phyloP scores from a whole-genome alignment of 2,888 invertebrate species.

The Thyatira batis region DNA sequence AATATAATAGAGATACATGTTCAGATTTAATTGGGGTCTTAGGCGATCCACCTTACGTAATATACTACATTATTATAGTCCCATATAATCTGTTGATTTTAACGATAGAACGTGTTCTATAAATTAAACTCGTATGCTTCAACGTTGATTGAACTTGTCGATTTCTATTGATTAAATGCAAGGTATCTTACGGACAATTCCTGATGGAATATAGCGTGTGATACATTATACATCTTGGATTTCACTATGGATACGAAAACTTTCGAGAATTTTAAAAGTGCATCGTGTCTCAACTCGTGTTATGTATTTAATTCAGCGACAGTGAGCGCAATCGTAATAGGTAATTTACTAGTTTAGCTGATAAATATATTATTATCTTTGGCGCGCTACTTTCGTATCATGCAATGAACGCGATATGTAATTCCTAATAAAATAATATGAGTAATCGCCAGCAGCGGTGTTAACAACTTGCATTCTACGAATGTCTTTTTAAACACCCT shows the following conservation, averaged over 20 bases:
- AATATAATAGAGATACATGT: too few relatives aligned
- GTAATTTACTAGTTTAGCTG: slow-evolving; percentile 14
- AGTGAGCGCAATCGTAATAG: not conserved
- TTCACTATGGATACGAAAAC: not conserved
- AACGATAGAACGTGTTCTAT: not conserved
- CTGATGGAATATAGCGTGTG: slow-evolving; percentile 18
- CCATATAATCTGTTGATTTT: too few relatives aligned
- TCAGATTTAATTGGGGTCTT: too few relatives aligned
- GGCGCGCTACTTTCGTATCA: slow-evolving; percentile 18
- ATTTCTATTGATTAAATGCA: not conserved
- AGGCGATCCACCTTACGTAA: too few relatives aligned
- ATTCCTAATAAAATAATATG: slow-evolving; percentile 25
- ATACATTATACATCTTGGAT: slow-evolving; percentile 19
- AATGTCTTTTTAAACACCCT: not conserved
- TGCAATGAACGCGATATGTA: slow-evolving; percentile 19
- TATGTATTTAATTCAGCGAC: not conserved
- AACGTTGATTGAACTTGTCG: not conserved
- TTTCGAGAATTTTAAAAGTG: not conserved
- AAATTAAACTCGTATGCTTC: not conserved
- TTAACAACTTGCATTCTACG: slow-evolving; percentile 22
- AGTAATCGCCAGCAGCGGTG: slow-evolving; percentile 30
- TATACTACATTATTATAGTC: not conserved
- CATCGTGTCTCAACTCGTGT: not conserved
- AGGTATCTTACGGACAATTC: slow-evolving; percentile 6
- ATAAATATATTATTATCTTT: slow-evolving; percentile 27